Conservation (phyloP, 2,888 invertebrate species). For the Pemphredon lugubris region DNA sequence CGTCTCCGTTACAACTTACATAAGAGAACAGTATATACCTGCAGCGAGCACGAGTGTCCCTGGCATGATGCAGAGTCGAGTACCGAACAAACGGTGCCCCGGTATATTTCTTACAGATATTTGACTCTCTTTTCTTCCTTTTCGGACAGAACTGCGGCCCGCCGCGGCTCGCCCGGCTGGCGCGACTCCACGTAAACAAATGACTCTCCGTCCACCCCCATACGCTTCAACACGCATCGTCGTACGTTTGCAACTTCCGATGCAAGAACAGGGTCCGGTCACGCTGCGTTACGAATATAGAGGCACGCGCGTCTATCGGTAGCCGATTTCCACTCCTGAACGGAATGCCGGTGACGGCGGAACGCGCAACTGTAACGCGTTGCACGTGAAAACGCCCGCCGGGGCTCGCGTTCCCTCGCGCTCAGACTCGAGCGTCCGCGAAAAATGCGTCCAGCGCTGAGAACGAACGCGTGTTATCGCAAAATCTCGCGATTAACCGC, state of each 20-base stretch:
- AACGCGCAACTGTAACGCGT: no score
- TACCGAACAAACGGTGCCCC: slow-evolving; percentile 20
- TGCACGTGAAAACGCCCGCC: no score
- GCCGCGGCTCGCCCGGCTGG: no score
- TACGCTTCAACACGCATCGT: background rate
- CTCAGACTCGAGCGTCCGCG: background rate
- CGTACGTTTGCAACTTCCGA: background rate
- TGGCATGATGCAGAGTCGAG: slow-evolving; percentile 40
- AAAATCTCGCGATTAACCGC: slow-evolving; percentile 44
- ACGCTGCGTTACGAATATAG: background rate
- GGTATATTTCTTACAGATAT: slow-evolving; percentile 13
- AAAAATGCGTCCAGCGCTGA: background rate
- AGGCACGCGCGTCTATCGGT: background rate
- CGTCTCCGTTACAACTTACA: slow-evolving; percentile 10
- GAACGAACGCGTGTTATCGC: slow-evolving; percentile 16
- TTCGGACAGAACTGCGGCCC: no score
- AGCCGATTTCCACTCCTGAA: slow-evolving; percentile 3
- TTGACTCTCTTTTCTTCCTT: background rate
- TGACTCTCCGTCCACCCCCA: no score
- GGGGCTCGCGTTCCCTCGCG: no score
- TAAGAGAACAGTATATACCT: slow-evolving; percentile 39
- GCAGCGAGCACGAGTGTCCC: slow-evolving; percentile 36
- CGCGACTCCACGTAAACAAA: no score
- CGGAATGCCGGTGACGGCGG: no score
- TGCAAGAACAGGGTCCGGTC: background rate